Conservation (phyloP, 2,113 vertebrate genomes). For the Clarias gariepinus region DNA sequence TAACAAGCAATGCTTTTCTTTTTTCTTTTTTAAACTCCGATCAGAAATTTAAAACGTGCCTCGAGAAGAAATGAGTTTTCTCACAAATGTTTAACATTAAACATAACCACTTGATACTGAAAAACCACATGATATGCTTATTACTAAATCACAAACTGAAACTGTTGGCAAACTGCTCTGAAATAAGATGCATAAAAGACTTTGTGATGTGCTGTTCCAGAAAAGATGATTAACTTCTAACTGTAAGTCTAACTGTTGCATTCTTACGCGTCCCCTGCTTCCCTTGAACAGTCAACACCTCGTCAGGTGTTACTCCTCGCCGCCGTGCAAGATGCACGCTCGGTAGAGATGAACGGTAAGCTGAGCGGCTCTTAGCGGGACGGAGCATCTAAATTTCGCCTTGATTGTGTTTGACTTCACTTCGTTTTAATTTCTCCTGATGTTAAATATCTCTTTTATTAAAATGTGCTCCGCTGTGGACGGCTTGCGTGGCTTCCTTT, state of each 20-base stretch:
- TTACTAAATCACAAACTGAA: not conserved
- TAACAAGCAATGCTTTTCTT: not conserved
- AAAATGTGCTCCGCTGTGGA: constrained; percentile 11
- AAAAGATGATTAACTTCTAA: not conserved
- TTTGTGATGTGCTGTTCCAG: not conserved
- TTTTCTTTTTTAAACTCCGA: not conserved
- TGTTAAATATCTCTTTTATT: constrained; percentile 19
- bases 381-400: not conserved
- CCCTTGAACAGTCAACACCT: not conserved
- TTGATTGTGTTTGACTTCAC: not conserved
- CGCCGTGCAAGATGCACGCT: not conserved
- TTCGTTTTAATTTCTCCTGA: not conserved
- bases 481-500: not conserved
- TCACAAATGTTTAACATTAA: not conserved
- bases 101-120: not conserved
- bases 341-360: not conserved
- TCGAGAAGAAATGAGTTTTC: not conserved
- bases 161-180: not conserved
- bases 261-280: not conserved
- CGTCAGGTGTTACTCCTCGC: not conserved
- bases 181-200: not conserved
- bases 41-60: too few species aligned
- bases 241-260: not conserved
- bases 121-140: not conserved
- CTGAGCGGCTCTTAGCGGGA: not conserved